Evolutionary conservation across 2,113 vertebrate species (phyloP).

Genomic region (Azemiops feae): DNA sequence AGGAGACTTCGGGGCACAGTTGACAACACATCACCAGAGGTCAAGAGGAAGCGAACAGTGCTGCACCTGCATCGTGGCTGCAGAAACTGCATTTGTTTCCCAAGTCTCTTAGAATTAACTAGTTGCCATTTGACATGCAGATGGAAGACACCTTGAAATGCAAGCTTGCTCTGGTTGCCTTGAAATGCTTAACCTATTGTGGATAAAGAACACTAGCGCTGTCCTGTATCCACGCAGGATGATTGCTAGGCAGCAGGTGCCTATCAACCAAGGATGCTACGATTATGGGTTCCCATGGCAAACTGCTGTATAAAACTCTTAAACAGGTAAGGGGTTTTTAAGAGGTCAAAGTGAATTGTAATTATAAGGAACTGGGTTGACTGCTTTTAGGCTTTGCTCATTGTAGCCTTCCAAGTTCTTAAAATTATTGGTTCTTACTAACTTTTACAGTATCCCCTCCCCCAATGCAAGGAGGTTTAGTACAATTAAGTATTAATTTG

Average conservation of each 20-base stretch:
- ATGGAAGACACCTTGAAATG: constrained; percentile 62
- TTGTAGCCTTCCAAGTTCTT: background rate
- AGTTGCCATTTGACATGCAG: constrained; percentile 58
- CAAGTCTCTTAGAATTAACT: constrained; percentile 60
- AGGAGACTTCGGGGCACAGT: constrained; percentile 65
- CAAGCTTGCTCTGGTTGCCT: constrained; percentile 70
- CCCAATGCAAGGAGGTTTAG: background rate
- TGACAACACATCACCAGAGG: constrained; percentile 64
- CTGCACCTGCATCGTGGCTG: constrained; percentile 66
- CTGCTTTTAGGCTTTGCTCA: constrained; percentile 34
- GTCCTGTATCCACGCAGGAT: constrained; percentile 64
- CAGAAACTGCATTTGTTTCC: constrained; percentile 63
- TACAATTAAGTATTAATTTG: background rate
- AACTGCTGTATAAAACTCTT: constrained; percentile 70
- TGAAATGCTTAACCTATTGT: constrained; percentile 57
- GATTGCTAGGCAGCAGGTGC: constrained; percentile 72
- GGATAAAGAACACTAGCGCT: constrained; percentile 69
- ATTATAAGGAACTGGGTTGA: constrained; percentile 56
- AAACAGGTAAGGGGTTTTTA: constrained; percentile 74
- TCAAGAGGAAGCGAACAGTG: constrained; percentile 66
- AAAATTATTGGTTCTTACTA: background rate
- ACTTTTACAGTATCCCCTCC: background rate
- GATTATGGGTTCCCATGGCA: constrained; percentile 70
- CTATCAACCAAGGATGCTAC: constrained; percentile 67
- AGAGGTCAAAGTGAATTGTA: constrained; percentile 60